These are phyloP conservation scores for Bombus ignitus DNA, from an alignment of 1,140 invertebrate genomes.

Conservation along the genomic window DNA sequence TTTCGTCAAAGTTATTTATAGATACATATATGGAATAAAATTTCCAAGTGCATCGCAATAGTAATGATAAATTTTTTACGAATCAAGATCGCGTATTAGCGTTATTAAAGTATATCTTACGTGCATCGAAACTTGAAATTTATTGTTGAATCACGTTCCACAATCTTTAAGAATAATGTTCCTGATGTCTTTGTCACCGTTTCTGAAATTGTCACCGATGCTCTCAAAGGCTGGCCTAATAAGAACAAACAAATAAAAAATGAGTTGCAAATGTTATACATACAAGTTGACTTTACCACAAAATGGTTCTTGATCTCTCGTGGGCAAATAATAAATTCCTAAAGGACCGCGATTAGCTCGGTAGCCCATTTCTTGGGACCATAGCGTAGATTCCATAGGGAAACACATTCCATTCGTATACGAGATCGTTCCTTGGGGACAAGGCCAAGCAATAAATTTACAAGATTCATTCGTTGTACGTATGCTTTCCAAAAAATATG, in stretches of 20 bases:
- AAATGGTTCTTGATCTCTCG: slow-evolving; percentile 79
- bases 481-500: slow-evolving; percentile 88
- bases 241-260: neutral
- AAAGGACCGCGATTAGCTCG: slow-evolving; percentile 75
- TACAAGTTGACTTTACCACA: slow-evolving; percentile 75
- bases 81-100: neutral
- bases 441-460: slow-evolving; percentile 82
- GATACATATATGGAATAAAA: neutral
- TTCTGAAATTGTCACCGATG: slow-evolving; percentile 74
- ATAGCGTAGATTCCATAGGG: slow-evolving; percentile 74
- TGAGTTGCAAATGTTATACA: slow-evolving; percentile 27
- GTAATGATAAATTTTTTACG: neutral
- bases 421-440: slow-evolving; percentile 75
- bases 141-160: slow-evolving; percentile 71
- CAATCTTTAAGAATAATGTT: slow-evolving; percentile 75
- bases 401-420: slow-evolving; percentile 81
- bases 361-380: slow-evolving; percentile 80
- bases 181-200: slow-evolving; percentile 74
- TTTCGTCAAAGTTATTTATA: neutral
- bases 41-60: neutral
- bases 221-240: slow-evolving; percentile 81
- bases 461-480: slow-evolving; percentile 79
- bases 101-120: slow-evolving; percentile 66
- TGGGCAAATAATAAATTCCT: slow-evolving; percentile 80
- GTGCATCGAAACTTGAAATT: slow-evolving; percentile 77